Percentiles rank a stretch among this genome's conserved stretches.
phyloP scores from a whole-genome alignment of 2,113 vertebrate species.

The Chlamydotis undulata region DNA sequence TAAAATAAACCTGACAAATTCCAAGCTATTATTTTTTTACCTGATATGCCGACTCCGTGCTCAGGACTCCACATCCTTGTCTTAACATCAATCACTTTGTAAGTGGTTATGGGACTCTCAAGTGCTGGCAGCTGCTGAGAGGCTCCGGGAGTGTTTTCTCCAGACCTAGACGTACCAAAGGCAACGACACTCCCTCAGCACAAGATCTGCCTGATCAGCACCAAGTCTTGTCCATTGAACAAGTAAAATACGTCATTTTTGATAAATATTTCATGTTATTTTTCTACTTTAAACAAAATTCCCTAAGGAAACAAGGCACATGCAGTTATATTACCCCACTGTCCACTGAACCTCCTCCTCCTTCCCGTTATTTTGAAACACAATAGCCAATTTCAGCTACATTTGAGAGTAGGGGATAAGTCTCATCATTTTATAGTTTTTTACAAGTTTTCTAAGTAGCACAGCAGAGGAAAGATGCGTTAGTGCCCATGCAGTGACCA shows the following conservation, averaged over 20 bases:
- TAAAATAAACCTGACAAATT: not conserved
- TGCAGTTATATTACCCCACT: too few relatives aligned
- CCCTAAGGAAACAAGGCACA: not conserved
- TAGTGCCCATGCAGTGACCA: not conserved
- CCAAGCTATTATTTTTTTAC: not conserved
- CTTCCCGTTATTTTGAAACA: not conserved
- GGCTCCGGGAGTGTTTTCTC: not conserved
- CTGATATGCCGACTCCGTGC: not conserved
- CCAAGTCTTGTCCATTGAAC: not conserved
- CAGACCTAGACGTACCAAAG: not conserved
- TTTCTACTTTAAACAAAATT: not conserved
- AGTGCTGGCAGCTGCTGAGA: not conserved
- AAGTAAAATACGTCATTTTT: not conserved
- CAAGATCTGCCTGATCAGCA: not conserved
- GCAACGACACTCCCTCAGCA: not conserved
- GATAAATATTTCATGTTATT: not conserved
- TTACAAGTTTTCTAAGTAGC: not conserved
- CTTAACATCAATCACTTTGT: not conserved
- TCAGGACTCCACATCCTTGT: not conserved
- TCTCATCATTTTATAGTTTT: not conserved
- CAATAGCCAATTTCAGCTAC: not conserved
- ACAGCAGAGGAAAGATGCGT: not conserved
- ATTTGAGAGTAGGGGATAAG: fast-evolving
- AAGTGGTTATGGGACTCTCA: not conserved
- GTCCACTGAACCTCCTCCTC: not conserved